Evolutionary conservation across 1,140 invertebrate species (phyloP).

Genomic region (Zophobas morio): DNA sequence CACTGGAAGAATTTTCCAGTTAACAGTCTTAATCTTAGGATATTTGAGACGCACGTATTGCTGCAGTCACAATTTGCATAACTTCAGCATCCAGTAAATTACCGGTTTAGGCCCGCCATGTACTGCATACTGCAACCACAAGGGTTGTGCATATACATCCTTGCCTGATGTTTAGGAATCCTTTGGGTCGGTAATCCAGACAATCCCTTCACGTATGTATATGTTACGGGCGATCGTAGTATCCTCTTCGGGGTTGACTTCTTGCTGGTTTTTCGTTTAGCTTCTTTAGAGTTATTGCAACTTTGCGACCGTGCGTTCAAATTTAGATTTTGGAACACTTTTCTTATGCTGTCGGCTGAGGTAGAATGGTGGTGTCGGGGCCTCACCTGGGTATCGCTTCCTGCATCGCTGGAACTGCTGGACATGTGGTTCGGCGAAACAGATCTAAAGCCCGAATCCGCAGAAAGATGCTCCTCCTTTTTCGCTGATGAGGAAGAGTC

Average conservation of each 20-base stretch:
- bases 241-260: constrained; percentile 79
- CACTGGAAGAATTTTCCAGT: constrained; percentile 29
- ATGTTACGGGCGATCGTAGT: constrained; percentile 80
- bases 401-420: constrained; percentile 74
- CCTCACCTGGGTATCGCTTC: constrained; percentile 69
- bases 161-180: constrained; percentile 73
- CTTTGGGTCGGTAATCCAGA: constrained; percentile 85
- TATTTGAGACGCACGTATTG: constrained; percentile 32
- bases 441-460: constrained; percentile 59
- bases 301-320: constrained; percentile 75
- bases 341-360: constrained; percentile 74
- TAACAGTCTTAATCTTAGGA: constrained; percentile 49
- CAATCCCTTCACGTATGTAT: constrained; percentile 83
- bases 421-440: constrained; percentile 68
- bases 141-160: constrained; percentile 63
- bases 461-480: constrained; percentile 57
- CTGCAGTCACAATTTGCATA: constrained; percentile 9
- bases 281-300: constrained; percentile 71
- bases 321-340: constrained; percentile 78
- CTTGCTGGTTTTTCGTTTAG: constrained; percentile 66
- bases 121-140: constrained; percentile 64
- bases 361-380: constrained; percentile 75
- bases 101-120: constrained; percentile 66
- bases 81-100: constrained; percentile 49
- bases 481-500: constrained; percentile 69